Evolutionary conservation across 1,140 invertebrate genomes (phyloP).

Genomic region (Monochamus saltuarius): DNA sequence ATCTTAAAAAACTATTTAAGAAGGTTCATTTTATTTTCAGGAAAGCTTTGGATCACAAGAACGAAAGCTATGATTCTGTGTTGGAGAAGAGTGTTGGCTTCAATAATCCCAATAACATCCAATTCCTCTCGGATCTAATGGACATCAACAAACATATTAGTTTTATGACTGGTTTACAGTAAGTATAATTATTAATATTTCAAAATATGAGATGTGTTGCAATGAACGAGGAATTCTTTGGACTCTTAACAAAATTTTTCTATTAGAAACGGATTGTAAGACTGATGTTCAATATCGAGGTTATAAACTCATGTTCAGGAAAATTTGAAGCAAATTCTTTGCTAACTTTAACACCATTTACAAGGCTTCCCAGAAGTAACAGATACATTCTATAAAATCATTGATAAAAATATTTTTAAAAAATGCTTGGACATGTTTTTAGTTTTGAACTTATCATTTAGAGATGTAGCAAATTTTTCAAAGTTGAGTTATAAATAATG

Average conservation of each 20-base stretch:
- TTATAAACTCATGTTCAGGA: background rate
- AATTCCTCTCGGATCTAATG: conserved; percentile 72
- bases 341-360: conserved; percentile 3
- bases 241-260: too few relatives aligned
- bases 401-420: too few relatives aligned
- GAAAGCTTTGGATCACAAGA: conserved; percentile 76
- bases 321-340: background rate
- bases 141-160: conserved; percentile 71
- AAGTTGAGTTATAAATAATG: too few relatives aligned
- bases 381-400: too few relatives aligned
- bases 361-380: too few relatives aligned
- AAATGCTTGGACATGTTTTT: too few relatives aligned
- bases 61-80: conserved; percentile 79
- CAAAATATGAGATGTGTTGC: too few relatives aligned
- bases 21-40: conserved; percentile 54
- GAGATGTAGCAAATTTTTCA: too few relatives aligned
- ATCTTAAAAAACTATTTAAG: background rate
- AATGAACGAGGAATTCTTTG: too few relatives aligned
- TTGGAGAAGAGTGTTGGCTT: conserved; percentile 83
- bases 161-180: conserved; percentile 75
- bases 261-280: background rate
- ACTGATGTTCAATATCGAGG: background rate
- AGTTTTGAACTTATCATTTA: too few relatives aligned
- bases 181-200: conserved; percentile 38
- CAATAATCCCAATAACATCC: conserved; percentile 87